phyloP scores from a whole-genome alignment of 2,797 vertebrate genomes.

The Uromys caudimaculatus region DNA sequence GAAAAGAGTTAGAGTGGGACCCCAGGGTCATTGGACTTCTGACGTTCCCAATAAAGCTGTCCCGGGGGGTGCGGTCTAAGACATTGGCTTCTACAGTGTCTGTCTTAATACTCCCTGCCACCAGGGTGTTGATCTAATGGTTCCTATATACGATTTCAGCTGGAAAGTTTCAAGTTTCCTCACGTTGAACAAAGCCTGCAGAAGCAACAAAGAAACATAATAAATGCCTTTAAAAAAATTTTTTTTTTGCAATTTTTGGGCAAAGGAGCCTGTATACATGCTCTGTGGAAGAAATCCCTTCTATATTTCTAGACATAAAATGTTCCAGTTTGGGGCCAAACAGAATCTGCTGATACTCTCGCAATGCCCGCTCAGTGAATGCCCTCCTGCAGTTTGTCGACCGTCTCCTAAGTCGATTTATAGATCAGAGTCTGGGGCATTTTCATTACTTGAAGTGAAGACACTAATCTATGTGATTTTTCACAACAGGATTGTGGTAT shows the following conservation, averaged over 20 bases:
- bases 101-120: slow-evolving; percentile 4
- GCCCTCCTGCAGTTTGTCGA: neutral
- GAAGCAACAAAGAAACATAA: slow-evolving; percentile 9
- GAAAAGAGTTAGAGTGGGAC: neutral
- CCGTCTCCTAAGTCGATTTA: neutral
- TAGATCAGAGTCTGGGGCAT: neutral
- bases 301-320: neutral
- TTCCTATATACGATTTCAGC: neutral
- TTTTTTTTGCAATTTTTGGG: slow-evolving; percentile 39
- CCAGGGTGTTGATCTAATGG: slow-evolving; percentile 32
- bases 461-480: slow-evolving; percentile 26
- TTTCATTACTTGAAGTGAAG: slow-evolving; percentile 17
- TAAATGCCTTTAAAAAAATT: neutral
- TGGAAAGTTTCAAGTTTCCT: neutral
- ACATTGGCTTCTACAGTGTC: slow-evolving; percentile 16
- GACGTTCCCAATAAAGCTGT: neutral
- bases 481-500: slow-evolving; percentile 21
- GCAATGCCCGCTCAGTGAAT: neutral
- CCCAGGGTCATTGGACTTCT: neutral
- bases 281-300: neutral
- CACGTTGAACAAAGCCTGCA: neutral
- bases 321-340: neutral
- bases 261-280: neutral
- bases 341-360: neutral
- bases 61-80: slow-evolving; percentile 41